Percentiles rank a stretch among this genome's conserved stretches.
Conservation (phyloP, 35 echinoderm and acorn worm genomes). For the Antedon bifida region DNA sequence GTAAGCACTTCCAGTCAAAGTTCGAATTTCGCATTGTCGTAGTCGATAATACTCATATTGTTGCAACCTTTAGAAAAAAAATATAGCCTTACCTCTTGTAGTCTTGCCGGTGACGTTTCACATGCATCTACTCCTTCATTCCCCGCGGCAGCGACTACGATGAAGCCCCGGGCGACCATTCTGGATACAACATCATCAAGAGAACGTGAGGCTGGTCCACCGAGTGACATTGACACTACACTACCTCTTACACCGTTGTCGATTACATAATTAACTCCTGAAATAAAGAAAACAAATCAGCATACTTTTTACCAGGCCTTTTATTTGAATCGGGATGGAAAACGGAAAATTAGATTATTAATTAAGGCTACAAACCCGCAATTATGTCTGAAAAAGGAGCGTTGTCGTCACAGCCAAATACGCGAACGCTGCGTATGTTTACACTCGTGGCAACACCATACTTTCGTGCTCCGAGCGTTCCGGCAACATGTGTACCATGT, state of each 20-base stretch:
- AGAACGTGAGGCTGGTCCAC: neutral
- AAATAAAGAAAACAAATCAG: too few relatives aligned
- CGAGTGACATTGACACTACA: slow-evolving; percentile 23
- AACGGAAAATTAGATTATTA: too few relatives aligned
- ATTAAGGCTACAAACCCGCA: neutral
- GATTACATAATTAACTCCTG: slow-evolving; percentile 7
- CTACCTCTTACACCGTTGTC: neutral
- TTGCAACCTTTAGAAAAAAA: too few relatives aligned
- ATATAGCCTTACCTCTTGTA: neutral
- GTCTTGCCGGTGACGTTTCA: slow-evolving; percentile 6
- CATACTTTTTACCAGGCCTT: too few relatives aligned
- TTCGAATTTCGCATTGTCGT: too few relatives aligned
- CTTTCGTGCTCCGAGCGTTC: neutral
- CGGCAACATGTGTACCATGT: neutral
- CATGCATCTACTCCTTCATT: slow-evolving; percentile 20
- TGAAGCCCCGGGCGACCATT: slow-evolving; percentile 9
- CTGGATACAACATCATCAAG: slow-evolving; percentile 4
- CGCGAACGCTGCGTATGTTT: neutral
- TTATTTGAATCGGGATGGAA: too few relatives aligned
- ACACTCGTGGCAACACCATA: neutral
- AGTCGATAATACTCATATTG: too few relatives aligned
- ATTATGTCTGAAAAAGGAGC: neutral
- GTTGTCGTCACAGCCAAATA: neutral
- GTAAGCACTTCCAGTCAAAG: too few relatives aligned
- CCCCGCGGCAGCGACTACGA: slow-evolving; percentile 1